A percentile compares a stretch with the other conserved stretches of the same genome.
Conservation (phyloP, 1,140 invertebrate genomes). For the Hypsibius dujardini region DNA sequence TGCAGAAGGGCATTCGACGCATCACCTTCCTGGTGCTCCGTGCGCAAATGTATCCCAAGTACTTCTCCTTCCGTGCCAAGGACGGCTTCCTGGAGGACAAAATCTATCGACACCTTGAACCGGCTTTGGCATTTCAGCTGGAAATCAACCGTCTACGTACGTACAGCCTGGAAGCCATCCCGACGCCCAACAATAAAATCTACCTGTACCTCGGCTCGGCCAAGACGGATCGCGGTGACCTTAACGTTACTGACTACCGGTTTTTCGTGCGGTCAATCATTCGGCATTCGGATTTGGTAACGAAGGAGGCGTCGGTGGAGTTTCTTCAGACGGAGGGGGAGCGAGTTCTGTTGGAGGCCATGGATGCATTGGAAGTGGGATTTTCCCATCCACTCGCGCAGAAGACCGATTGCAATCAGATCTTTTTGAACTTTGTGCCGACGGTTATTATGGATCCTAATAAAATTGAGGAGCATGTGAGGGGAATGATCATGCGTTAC, state of each 20-base stretch:
- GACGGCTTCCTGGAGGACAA: slow-evolving; percentile 83
- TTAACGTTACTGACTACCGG: slow-evolving; percentile 83
- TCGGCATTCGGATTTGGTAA: slow-evolving; percentile 86
- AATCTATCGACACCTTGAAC: slow-evolving; percentile 89
- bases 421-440: slow-evolving; percentile 94
- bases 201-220: slow-evolving; percentile 87
- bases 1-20: slow-evolving; percentile 57
- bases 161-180: slow-evolving; percentile 80
- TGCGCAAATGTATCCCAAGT: slow-evolving; percentile 41
- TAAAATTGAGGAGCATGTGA: slow-evolving; percentile 88
- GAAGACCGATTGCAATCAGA: slow-evolving; percentile 96
- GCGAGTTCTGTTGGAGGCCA: slow-evolving; percentile 80
- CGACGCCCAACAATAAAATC: slow-evolving; percentile 96
- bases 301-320: slow-evolving; percentile 93
- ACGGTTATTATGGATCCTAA: slow-evolving; percentile 90
- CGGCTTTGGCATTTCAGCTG: slow-evolving; percentile 88
- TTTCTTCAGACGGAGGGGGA: slow-evolving; percentile 96
- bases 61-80: slow-evolving; percentile 74
- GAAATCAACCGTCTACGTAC: slow-evolving; percentile 86
- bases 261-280: slow-evolving; percentile 97
- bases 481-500: slow-evolving; percentile 84
- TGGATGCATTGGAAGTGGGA: slow-evolving; percentile 86
- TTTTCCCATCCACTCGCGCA: slow-evolving; percentile 70
- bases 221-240: slow-evolving; percentile 68
- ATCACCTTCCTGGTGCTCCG: slow-evolving; percentile 77